phyloP scores from a whole-genome alignment of 2,888 invertebrate species.

The Doris montereyensis region DNA sequence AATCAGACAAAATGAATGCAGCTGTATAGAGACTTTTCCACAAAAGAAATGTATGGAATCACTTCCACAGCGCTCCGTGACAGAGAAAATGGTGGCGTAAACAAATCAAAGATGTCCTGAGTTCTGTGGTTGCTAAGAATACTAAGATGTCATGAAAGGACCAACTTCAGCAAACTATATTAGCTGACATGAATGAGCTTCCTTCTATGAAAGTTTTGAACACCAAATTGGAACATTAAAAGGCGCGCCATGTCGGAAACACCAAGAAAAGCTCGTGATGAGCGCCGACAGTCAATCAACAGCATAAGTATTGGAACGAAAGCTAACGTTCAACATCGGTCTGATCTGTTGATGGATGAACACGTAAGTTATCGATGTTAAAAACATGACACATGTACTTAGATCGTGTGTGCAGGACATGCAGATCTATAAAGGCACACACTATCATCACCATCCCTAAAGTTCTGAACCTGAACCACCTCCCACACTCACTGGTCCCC shows the following conservation, averaged over 20 bases:
- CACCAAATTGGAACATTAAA: neutral
- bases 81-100: neutral
- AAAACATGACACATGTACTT: too few species aligned
- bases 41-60: neutral
- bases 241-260: constrained; percentile 22
- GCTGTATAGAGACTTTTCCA: neutral
- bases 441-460: too few species aligned
- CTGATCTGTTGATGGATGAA: constrained; percentile 68
- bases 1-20: too few species aligned
- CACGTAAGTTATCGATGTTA: constrained; percentile 63
- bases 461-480: too few species aligned
- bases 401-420: too few species aligned
- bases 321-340: constrained; percentile 66
- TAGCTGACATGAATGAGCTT: neutral
- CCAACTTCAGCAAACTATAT: too few species aligned
- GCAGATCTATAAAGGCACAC: too few species aligned
- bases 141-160: too few species aligned
- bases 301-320: constrained; percentile 58
- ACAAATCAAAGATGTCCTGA: neutral
- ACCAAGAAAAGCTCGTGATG: neutral
- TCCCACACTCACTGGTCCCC: too few species aligned
- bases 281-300: constrained; percentile 49
- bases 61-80: neutral
- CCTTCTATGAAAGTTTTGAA: neutral
- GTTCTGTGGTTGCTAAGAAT: constrained; percentile 7